Base-by-base conservation (phyloP, 2,113 vertebrate species). In the Hiodon alosoides region DNA sequence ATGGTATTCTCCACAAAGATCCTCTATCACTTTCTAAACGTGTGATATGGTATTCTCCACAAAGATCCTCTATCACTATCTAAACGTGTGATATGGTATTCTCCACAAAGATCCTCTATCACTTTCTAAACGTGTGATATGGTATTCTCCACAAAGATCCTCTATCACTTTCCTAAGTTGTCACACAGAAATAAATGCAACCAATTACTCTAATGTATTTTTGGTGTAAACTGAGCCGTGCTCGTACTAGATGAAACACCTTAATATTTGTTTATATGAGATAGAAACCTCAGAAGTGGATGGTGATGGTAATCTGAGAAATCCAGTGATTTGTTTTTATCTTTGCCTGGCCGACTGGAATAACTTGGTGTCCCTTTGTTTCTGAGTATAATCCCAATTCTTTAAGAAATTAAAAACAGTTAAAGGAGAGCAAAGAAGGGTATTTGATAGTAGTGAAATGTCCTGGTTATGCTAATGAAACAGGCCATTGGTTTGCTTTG, bases 381-480 rank as follows among this genome's bases (percentile, higher is more conserved):
- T 86, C 81, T 79, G 74, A 76, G 76, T 82, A 71, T 80, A 71
- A 71, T 78, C 58, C 80, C 76, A 78, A 77, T 69, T 51, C 79
- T 85, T 85, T 79, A 87, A 81, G 62, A 85, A 87, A 89, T 87
- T 52, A 85, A 84, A 83, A 66, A 14, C 57, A 77, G 66, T 76
- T 72, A 76, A 70, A 76, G 73, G 75, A 75, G 77, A 72, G 78
- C 65, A 76, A 65, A 68, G 78, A 50, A 31, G 59, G 59, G 79
- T 62, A 16, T 76, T 67, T 6, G 11, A 48, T 79, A 77, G 73
- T 77, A 78, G 75, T 74, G 72, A 77, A 79, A 78, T 52, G 71
- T 78, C 71, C 74, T 72, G 76, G 79, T 85, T 77, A 81, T 54
- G 55, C 71, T 81, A 77, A 81, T 77, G 74, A 67, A 74, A 31